A percentile compares a stretch with the other conserved stretches of the same genome.
These are phyloP conservation scores for Neopipo cinnamomea DNA, from an alignment of 2,113 vertebrate species.

Conservation along the genomic window DNA sequence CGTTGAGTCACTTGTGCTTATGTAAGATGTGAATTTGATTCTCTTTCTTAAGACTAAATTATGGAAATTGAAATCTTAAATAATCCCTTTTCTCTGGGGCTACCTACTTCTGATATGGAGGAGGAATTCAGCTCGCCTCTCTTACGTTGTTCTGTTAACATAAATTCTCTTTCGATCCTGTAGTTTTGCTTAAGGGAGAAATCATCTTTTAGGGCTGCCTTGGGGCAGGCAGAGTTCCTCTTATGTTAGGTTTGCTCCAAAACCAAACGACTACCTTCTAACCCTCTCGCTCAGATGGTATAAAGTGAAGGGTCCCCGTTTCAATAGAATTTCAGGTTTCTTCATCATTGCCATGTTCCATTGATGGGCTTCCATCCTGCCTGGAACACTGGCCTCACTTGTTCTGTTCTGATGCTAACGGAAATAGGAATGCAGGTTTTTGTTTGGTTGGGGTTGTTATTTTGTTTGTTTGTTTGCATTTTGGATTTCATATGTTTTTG, in stretches of 20 bases:
- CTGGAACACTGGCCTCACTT: background rate
- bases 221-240: background rate
- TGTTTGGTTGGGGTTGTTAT: background rate
- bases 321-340: background rate
- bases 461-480: background rate
- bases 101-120: background rate
- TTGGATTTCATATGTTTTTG: background rate
- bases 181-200: background rate
- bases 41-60: background rate
- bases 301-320: background rate
- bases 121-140: background rate
- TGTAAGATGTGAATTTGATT: constrained; percentile 39
- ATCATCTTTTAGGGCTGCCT: background rate
- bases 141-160: background rate
- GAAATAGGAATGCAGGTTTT: background rate
- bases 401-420: background rate
- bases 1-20: constrained; percentile 50
- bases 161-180: background rate
- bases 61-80: constrained; percentile 51
- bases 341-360: background rate
- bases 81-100: constrained; percentile 29
- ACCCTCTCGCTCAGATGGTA: background rate
- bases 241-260: background rate
- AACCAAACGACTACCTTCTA: background rate
- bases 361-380: background rate